These are phyloP conservation scores for Xanthorhoe spadicearia DNA, from an alignment of 2,888 invertebrate genomes.

Conservation along the genomic window DNA sequence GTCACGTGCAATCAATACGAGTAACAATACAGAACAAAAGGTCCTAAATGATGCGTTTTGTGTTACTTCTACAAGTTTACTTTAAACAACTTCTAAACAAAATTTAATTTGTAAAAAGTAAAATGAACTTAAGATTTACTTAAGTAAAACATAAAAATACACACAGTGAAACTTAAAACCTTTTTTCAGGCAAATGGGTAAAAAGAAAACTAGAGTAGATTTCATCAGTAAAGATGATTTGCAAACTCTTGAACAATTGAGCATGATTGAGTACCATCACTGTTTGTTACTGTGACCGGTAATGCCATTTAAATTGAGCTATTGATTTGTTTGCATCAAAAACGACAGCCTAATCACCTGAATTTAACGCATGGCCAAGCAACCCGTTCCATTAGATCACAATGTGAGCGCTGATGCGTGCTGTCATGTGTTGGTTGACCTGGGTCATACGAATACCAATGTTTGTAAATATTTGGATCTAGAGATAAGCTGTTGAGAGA, in stretches of 20 bases:
- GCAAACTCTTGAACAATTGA: background rate
- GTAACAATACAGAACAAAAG: constrained; percentile 30
- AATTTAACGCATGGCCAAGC: constrained; percentile 40
- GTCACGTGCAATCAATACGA: constrained; percentile 38
- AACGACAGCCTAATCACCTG: constrained; percentile 43
- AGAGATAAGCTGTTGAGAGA: constrained; percentile 1
- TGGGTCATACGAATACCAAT: constrained; percentile 17
- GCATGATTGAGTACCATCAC: background rate
- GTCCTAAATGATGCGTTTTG: constrained; percentile 39
- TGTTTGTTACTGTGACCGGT: constrained; percentile 8
- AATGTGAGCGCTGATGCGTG: constrained; percentile 36
- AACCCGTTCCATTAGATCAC: constrained; percentile 32
- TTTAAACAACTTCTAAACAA: background rate
- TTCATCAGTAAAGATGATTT: background rate
- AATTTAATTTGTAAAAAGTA: no score
- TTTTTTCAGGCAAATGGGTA: no score
- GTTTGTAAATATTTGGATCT: background rate
- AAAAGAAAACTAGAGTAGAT: background rate
- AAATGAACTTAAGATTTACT: no score
- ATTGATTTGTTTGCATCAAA: constrained; percentile 55
- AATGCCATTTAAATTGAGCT: constrained; percentile 58
- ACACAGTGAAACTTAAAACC: no score
- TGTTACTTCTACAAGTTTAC: constrained; percentile 23
- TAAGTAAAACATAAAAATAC: no score
- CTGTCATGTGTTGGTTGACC: constrained; percentile 29